Conservation (phyloP, 2,113 vertebrate genomes). For the Toxotes chatareus region DNA sequence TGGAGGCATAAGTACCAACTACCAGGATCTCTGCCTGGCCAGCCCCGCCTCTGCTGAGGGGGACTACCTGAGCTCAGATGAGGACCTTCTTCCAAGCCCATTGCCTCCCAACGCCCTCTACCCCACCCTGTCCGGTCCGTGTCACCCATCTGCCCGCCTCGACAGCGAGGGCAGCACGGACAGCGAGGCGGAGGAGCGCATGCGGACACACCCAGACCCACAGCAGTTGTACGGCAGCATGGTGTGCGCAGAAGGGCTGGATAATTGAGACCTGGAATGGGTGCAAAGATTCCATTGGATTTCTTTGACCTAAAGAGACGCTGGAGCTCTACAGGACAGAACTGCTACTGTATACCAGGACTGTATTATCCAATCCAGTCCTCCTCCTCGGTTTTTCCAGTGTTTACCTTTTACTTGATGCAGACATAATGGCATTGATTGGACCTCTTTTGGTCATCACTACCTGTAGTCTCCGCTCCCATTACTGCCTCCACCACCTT, state of each 20-base stretch:
- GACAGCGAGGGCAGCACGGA: conserved; percentile 93
- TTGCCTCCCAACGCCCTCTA: conserved; percentile 86
- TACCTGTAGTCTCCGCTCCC: conserved; percentile 19
- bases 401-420: conserved; percentile 56
- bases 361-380: conserved; percentile 30
- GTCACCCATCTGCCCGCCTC: conserved; percentile 84
- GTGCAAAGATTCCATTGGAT: not conserved
- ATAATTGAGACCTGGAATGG: conserved; percentile 72
- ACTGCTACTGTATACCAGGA: conserved; percentile 37
- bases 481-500: conserved; percentile 17
- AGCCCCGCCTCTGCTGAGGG: conserved; percentile 89
- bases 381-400: conserved; percentile 46
- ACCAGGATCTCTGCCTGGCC: conserved; percentile 87
- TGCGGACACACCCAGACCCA: conserved; percentile 70
- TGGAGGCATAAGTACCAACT: conserved; percentile 79
- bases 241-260: conserved; percentile 79
- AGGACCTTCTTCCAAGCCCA: conserved; percentile 89
- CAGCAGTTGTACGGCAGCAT: conserved; percentile 82
- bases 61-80: conserved; percentile 93
- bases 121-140: conserved; percentile 81
- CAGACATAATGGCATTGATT: conserved; percentile 54
- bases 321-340: conserved; percentile 16
- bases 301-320: conserved; percentile 30
- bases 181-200: conserved; percentile 86
- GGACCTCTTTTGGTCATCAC: conserved; percentile 47